phyloP scores from a whole-genome alignment of 2,888 invertebrate genomes.

The Drosophila niveifrons region DNA sequence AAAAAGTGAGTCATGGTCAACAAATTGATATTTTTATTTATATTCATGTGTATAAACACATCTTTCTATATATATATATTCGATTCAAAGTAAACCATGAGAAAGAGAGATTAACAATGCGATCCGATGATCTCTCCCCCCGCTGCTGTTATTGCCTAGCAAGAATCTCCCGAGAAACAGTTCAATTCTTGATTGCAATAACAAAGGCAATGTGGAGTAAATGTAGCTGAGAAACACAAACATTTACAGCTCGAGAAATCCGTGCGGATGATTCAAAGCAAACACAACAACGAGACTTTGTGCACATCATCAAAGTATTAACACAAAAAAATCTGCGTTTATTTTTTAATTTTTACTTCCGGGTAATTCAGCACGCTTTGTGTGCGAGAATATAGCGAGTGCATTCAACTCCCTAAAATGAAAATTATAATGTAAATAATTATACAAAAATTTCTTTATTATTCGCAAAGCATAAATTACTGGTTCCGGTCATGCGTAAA shows the following conservation, averaged over 20 bases:
- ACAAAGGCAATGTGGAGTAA: constrained; percentile 22
- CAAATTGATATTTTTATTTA: constrained; percentile 27
- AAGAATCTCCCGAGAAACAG: background rate
- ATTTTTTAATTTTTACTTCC: constrained; percentile 24
- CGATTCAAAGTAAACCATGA: constrained; percentile 13
- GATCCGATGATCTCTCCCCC: no score
- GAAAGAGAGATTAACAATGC: constrained; percentile 28
- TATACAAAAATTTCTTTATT: constrained; percentile 29
- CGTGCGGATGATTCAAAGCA: constrained; percentile 15
- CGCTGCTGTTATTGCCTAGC: background rate
- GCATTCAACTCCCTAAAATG: constrained; percentile 59
- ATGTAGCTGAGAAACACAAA: background rate
- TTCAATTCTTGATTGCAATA: constrained; percentile 13
- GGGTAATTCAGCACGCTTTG: constrained; percentile 20
- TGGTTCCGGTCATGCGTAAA: constrained; percentile 25
- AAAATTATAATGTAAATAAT: constrained; percentile 16
- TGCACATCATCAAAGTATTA: constrained; percentile 12
- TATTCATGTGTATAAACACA: constrained; percentile 17
- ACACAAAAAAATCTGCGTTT: constrained; percentile 5
- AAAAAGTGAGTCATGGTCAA: constrained; percentile 65
- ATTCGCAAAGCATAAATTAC: constrained; percentile 20
- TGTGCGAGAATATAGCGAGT: constrained; percentile 29
- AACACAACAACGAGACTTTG: background rate
- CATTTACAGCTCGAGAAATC: background rate
- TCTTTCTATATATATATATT: constrained; percentile 9